Conservation (phyloP, 2,797 vertebrate genomes). For the Anabas testudineus region DNA sequence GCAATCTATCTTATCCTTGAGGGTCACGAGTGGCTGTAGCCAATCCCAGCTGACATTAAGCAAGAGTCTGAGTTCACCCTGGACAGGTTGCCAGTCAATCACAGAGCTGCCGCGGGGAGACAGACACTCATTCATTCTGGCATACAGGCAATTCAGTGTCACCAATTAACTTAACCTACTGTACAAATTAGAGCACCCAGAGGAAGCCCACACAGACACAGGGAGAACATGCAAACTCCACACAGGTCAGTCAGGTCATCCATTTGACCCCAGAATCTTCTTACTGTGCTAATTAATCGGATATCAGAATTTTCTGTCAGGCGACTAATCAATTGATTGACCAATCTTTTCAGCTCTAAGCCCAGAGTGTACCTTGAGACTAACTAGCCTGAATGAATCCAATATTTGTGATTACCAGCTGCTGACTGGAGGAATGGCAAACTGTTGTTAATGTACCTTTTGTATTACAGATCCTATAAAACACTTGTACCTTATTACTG, state of each 20-base stretch:
- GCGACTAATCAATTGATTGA: no score
- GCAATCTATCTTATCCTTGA: background rate
- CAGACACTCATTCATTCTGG: background rate
- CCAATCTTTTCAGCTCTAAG: no score
- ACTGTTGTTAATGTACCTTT: background rate
- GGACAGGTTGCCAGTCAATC: background rate
- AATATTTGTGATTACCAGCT: background rate
- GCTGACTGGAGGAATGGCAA: background rate
- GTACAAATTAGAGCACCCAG: background rate
- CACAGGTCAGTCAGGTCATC: no score
- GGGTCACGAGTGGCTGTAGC: background rate
- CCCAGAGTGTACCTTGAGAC: background rate
- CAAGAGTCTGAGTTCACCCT: background rate
- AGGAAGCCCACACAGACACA: no score
- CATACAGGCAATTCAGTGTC: background rate
- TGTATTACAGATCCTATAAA: background rate
- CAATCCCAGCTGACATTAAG: background rate
- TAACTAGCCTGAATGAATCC: background rate
- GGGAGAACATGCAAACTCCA: no score
- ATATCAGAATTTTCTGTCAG: background rate
- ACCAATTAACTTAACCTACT: background rate
- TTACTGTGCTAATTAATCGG: background rate
- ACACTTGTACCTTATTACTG: no score
- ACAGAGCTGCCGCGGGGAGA: background rate
- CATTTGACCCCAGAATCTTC: background rate